phyloP scores from a whole-genome alignment of 1,140 invertebrate genomes.

The Scaptomyza montana region DNA sequence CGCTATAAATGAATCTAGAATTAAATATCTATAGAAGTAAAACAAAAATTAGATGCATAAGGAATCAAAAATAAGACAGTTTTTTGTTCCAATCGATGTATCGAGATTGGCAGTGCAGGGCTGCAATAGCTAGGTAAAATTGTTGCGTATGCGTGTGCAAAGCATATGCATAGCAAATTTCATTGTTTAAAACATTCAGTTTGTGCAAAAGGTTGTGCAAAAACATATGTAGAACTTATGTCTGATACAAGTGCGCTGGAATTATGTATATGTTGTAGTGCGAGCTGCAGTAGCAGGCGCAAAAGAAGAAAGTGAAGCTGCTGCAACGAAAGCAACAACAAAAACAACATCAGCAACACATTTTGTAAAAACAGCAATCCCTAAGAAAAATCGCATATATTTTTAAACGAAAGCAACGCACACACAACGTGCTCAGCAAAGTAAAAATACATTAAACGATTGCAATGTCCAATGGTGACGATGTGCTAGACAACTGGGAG shows the following conservation, averaged over 20 bases:
- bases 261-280: constrained; percentile 78
- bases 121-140: constrained; percentile 44
- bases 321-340: constrained; percentile 25
- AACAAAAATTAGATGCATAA: neutral
- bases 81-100: constrained; percentile 16
- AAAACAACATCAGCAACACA: constrained; percentile 33
- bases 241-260: constrained; percentile 72
- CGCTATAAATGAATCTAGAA: neutral
- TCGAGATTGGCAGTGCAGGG: constrained; percentile 17
- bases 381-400: constrained; percentile 39
- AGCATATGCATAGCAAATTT: constrained; percentile 60
- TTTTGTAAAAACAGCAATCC: constrained; percentile 39
- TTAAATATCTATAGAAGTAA: neutral
- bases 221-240: constrained; percentile 79
- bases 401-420: constrained; percentile 37
- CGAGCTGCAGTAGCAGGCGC: constrained; percentile 75
- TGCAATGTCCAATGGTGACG: constrained; percentile 85
- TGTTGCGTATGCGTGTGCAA: constrained; percentile 68
- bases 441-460: constrained; percentile 33
- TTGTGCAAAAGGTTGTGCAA: constrained; percentile 60
- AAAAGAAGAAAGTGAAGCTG: constrained; percentile 75
- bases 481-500: constrained; percentile 92
- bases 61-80: neutral
- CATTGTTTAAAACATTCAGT: constrained; percentile 47
- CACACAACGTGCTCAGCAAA: constrained; percentile 60